Conservation (phyloP, 2,888 invertebrate genomes). For the Pocota personata region DNA sequence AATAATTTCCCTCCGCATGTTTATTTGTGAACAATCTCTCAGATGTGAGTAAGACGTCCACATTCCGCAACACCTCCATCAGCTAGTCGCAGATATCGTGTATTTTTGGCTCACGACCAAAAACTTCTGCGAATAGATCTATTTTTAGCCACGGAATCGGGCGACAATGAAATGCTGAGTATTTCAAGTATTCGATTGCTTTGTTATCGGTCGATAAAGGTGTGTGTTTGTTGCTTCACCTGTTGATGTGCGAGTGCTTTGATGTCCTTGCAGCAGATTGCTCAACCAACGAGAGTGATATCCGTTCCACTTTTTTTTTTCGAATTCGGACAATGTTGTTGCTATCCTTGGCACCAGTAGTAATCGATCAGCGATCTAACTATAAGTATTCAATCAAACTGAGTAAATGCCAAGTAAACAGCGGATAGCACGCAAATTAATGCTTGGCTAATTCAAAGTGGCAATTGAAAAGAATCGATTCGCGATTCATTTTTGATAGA, state of each 20-base stretch:
- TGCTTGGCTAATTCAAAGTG: slow-evolving; percentile 5
- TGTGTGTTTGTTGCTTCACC: slow-evolving; percentile 41
- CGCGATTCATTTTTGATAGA: slow-evolving; percentile 4
- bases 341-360: slow-evolving; percentile 16
- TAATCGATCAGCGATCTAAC: slow-evolving; percentile 35
- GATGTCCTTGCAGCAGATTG: slow-evolving; percentile 27
- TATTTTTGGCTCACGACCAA: slow-evolving; percentile 51
- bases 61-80: slow-evolving; percentile 41
- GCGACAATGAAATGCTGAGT: slow-evolving; percentile 50
- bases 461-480: slow-evolving; percentile 33
- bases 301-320: slow-evolving; percentile 22
- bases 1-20: slow-evolving; percentile 8
- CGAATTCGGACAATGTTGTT: slow-evolving; percentile 19
- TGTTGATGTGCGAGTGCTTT: slow-evolving; percentile 45
- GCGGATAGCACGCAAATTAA: slow-evolving; percentile 31
- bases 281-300: slow-evolving; percentile 14
- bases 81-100: slow-evolving; percentile 33
- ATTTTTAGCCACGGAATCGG: slow-evolving; percentile 59
- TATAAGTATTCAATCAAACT: slow-evolving; percentile 35
- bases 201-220: slow-evolving; percentile 32
- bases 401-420: slow-evolving; percentile 28
- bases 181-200: slow-evolving; percentile 35
- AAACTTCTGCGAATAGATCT: slow-evolving; percentile 26
- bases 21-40: slow-evolving; percentile 50
- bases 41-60: slow-evolving; percentile 51